Evolutionary conservation across 2,113 vertebrate species (phyloP), one percentile per base, ranked within the genome.

Genomic region (Condylura cristata): DNA sequence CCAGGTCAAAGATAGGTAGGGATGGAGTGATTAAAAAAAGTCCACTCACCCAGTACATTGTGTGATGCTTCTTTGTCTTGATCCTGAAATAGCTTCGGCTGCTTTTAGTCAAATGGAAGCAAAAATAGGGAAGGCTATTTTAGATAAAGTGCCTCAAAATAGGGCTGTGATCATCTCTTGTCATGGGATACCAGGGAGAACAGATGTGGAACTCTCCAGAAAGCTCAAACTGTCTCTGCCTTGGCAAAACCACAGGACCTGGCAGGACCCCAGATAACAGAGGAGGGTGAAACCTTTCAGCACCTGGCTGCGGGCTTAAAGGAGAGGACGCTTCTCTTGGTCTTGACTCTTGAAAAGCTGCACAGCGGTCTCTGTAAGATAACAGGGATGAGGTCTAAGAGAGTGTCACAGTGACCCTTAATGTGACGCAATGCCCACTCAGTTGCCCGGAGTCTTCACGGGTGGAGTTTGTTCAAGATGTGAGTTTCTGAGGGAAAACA

Each of bases 111-210:
- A 88, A 96, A 88, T 93, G 72, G 8, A 46, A 79, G 79, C 92
- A 90, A 96, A 96, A 92, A 56, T 93, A 95, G 86, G 46, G 80
- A 93, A 92, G 66, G 78, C 90, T 93, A 56, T 96, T 96, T 90
- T 86, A 95, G 88, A 96, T n/a, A 96, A 88, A 95, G 87, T 85
- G 68, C 12, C 68, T 93, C 63, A 93, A 95, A 95, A 95, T 89
- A 93, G 82, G 65, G 39, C 39, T 94, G 58, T 90, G 72, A 90
- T 89, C 58, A 72, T 95, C 76, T 97, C 88, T 76, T 30, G 44
- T 83, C 81, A 81, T 80, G 17, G 66, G 95, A 74, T 32, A 30
- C 51, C 17, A 84, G 39, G 51, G n/a, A 82, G 83, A 94, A 87
- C 92, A 97, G 90, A 90, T 90, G 86, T 79, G 41, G 72, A 89